Evolutionary conservation across 2,888 invertebrate genomes (phyloP), one percentile per base, ranked within the genome.

Genomic region (Chaetogeoica ovagalla): DNA sequence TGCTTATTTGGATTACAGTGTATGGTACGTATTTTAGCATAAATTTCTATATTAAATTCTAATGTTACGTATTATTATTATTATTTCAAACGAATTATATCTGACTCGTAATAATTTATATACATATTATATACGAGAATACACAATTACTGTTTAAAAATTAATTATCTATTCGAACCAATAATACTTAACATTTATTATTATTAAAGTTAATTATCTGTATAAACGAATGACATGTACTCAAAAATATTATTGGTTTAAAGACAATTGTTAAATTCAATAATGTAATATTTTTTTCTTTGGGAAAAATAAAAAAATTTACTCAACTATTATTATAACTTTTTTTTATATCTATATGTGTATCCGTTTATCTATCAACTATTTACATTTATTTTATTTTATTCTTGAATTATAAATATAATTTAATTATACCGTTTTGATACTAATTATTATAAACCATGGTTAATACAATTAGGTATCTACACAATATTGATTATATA

Each of bases 21-120:
- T 62, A 21, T 55, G 77, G 77, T 77, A 77, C n/a, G 77, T 77
- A 37, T n/a, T 37, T n/a, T 68, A 52, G n/a, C 9, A 55, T 65
- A 13, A 11, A 55, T 57, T 39, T 65, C 19, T 30, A 59, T 57
- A 57, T 37, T 57, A 57, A 71, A 59, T n/a, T n/a, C n/a, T n/a
- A n/a, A n/a, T n/a, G n/a, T n/a, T n/a, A n/a, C n/a, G n/a, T n/a
- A n/a, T 17, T 52, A 69, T 30, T 30, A 19, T n/a, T 19, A 52
- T 11, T 21, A 21, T 21, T 43, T 30, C 30, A 21, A 65, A 66
- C 15, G 8, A 13, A 43, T 43, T 43, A 65, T 48, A 48, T 17
- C 2, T 68, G 3, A 52, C 17, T 68, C 39, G 68, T 23, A 68
- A 55, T 6, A 55, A 55, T 30, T 2, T 30, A 30, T 30, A 30